Percentiles rank a stretch among this genome's conserved stretches.
Evolutionary conservation across 2,888 invertebrate genomes (phyloP).

Genomic region (Tortrix viridana): DNA sequence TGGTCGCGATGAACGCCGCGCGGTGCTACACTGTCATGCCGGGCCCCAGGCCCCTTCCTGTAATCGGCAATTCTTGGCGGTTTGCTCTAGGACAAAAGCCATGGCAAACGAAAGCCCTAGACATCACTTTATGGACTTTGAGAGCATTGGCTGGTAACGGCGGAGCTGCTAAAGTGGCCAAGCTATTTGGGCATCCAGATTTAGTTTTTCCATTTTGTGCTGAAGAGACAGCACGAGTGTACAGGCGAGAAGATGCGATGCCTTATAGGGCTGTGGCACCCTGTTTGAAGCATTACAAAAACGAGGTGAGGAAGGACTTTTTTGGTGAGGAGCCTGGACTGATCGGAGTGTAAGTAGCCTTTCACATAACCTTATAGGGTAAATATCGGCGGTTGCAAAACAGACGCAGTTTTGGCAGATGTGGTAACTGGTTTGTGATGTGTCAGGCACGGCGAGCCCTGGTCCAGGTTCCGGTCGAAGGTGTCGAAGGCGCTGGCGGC

Average conservation of each 20-base stretch:
- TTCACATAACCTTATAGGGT: constrained; percentile 10
- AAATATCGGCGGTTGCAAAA: no score
- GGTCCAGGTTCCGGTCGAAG: constrained; percentile 93
- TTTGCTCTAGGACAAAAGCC: constrained; percentile 85
- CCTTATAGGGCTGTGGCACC: constrained; percentile 90
- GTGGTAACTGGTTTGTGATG: constrained; percentile 41
- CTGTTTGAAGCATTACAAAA: constrained; percentile 89
- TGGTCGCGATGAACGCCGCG: constrained; percentile 69
- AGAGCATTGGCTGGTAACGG: constrained; percentile 75
- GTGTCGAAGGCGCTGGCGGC: constrained; percentile 93
- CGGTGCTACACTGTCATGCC: constrained; percentile 87
- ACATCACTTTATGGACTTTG: constrained; percentile 78
- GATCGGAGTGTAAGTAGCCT: constrained; percentile 88
- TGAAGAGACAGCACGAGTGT: constrained; percentile 88
- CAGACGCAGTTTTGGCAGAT: neutral
- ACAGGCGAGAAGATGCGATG: constrained; percentile 87
- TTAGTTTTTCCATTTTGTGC: constrained; percentile 89
- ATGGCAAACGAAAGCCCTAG: constrained; percentile 81
- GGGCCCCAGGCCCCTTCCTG: constrained; percentile 89
- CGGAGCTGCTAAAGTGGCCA: constrained; percentile 86
- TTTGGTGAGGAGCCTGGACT: constrained; percentile 89
- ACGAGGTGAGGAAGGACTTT: constrained; percentile 87
- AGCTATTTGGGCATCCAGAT: constrained; percentile 90
- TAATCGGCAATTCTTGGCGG: constrained; percentile 92
- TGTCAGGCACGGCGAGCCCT: constrained; percentile 92